Evolutionary conservation across 2,888 invertebrate genomes (phyloP).

Genomic region (Patella ulyssiponensis): DNA sequence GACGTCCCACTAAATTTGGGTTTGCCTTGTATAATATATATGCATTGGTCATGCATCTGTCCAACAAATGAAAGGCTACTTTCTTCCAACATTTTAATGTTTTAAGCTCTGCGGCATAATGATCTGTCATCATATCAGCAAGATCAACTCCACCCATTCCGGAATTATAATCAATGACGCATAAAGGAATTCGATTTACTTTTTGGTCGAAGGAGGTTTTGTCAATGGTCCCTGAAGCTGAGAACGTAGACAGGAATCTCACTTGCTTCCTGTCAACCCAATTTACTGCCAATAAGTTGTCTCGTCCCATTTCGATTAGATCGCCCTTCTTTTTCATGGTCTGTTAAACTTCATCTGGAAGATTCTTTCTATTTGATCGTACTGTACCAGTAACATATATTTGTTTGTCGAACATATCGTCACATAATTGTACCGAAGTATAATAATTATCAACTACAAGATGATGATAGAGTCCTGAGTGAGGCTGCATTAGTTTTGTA

Average conservation of each 20-base stretch:
- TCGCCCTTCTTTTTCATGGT: background rate
- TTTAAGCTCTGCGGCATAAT: constrained; percentile 10
- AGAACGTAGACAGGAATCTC: background rate
- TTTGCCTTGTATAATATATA: no score
- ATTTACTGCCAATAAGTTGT: background rate
- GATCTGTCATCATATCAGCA: no score
- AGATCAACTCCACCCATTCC: no score
- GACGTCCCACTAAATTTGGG: no score
- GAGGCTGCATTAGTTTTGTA: background rate
- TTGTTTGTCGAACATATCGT: background rate
- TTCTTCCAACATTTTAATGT: constrained; percentile 6
- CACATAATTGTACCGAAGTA: background rate
- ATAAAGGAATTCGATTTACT: no score
- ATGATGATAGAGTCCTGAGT: background rate
- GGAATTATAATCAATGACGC: no score
- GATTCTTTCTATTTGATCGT: background rate
- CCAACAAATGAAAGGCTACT: no score
- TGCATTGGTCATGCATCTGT: no score
- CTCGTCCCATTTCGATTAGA: background rate
- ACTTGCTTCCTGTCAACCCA: constrained; percentile 14
- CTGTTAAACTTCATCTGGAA: background rate
- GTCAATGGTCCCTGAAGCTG: background rate
- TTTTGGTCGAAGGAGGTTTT: background rate
- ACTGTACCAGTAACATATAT: constrained; percentile 10
- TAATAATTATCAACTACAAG: constrained; percentile 10